Evolutionary conservation across 2,888 invertebrate genomes (phyloP).

Genomic region (Halictus quadricinctus): DNA sequence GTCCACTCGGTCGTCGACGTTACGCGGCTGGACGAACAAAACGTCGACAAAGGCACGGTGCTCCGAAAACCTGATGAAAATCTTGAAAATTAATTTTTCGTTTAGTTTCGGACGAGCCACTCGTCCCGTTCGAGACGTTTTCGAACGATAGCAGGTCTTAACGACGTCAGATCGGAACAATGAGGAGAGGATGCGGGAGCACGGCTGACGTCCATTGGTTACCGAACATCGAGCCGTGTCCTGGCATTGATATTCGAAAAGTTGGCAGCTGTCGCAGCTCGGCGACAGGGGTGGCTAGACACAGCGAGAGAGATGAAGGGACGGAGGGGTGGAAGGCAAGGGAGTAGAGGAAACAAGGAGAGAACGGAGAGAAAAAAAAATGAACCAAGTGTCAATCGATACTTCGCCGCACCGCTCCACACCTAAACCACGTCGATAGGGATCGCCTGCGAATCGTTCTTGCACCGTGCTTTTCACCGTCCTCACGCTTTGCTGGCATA

Average conservation of each 20-base stretch:
- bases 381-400: constrained; percentile 61
- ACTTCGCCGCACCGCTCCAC: constrained; percentile 37
- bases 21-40: not conserved
- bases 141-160: not conserved
- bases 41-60: not conserved
- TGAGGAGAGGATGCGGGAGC: constrained; percentile 58
- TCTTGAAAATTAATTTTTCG: too few species aligned
- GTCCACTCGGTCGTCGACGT: not conserved
- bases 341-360: not conserved
- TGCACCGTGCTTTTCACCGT: constrained; percentile 63
- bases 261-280: constrained; percentile 57
- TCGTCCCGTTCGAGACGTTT: not conserved
- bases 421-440: constrained; percentile 43
- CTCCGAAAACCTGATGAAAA: not conserved
- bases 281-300: constrained; percentile 16
- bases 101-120: constrained; percentile 13
- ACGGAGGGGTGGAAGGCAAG: not conserved
- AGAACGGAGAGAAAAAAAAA: constrained; percentile 8
- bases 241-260: constrained; percentile 56
- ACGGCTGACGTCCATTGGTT: constrained; percentile 37
- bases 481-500: constrained; percentile 70
- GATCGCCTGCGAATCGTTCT: constrained; percentile 57
- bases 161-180: constrained; percentile 54
- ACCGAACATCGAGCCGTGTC: constrained; percentile 40
- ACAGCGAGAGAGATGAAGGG: not conserved